Evolutionary conservation across 2,888 invertebrate species (phyloP).

Genomic region (Argyresthia albistria): DNA sequence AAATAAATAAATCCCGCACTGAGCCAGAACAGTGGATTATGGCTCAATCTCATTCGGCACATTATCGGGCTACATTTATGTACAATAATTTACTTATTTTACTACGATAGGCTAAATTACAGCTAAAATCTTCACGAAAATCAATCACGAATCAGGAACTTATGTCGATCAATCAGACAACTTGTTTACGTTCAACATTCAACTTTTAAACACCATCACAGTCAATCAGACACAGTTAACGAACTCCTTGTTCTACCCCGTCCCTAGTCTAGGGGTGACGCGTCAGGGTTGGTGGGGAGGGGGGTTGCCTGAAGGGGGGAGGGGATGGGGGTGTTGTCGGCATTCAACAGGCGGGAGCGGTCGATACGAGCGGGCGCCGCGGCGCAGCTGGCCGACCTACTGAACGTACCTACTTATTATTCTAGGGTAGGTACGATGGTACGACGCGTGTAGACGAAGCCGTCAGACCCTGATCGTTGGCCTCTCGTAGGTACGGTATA

Average conservation of each 20-base stretch:
- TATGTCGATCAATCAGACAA: too few relatives aligned
- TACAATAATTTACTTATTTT: too few relatives aligned
- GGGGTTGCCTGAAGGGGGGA: neutral
- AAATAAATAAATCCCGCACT: too few relatives aligned
- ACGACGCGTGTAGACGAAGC: constrained; percentile 4
- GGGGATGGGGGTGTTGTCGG: constrained; percentile 18
- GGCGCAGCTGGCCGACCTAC: constrained; percentile 29
- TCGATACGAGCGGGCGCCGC: constrained; percentile 58
- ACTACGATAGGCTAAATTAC: too few relatives aligned
- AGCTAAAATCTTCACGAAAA: too few relatives aligned
- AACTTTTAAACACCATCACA: neutral
- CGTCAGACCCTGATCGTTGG: too few relatives aligned
- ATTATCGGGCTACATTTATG: too few relatives aligned
- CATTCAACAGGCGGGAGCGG: constrained; percentile 66
- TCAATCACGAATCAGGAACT: too few relatives aligned
- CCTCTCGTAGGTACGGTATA: too few relatives aligned
- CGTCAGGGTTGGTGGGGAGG: constrained; percentile 26
- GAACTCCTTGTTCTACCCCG: constrained; percentile 15
- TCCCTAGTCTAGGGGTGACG: constrained; percentile 56
- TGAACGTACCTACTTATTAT: constrained; percentile 16
- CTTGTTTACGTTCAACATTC: too few relatives aligned
- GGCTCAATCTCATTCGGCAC: too few relatives aligned
- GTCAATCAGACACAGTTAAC: neutral
- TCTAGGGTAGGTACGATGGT: constrained; percentile 25
- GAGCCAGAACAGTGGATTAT: too few relatives aligned